A percentile compares a stretch with the other conserved stretches of the same genome.
Evolutionary conservation across 2,113 vertebrate genomes (phyloP).

Genomic region (Aspiorhynchus laticeps): DNA sequence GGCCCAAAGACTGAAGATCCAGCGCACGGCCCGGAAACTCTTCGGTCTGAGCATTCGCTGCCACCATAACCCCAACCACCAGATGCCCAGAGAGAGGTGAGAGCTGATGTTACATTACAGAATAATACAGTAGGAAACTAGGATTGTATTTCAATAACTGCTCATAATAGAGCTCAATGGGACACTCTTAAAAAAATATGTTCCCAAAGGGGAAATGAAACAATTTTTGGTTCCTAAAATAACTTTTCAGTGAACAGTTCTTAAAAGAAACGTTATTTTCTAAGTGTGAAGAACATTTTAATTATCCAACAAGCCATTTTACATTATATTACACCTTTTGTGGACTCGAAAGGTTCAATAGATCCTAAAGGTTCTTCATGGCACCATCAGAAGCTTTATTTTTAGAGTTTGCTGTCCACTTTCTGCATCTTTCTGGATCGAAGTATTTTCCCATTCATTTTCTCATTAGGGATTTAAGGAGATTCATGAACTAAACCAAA

Average conservation of each 20-base stretch:
- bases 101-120: background rate
- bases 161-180: background rate
- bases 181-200: background rate
- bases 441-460: background rate
- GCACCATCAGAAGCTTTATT: no score
- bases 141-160: background rate
- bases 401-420: background rate
- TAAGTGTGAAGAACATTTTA: background rate
- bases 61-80: slow-evolving; percentile 97
- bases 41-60: slow-evolving; percentile 97
- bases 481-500: background rate
- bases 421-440: background rate
- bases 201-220: background rate
- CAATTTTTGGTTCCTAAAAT: no score
- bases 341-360: background rate
- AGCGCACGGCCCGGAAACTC: slow-evolving; percentile 94
- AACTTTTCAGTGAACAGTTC: background rate
- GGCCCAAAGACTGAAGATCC: slow-evolving; percentile 91
- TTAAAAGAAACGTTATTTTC: background rate
- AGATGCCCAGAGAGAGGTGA: slow-evolving; percentile 98
- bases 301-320: no score
- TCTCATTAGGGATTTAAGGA: background rate
- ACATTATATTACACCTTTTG: no score
- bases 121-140: background rate
- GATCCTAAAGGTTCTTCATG: no score